Evolutionary conservation across 2,888 invertebrate genomes (phyloP), one percentile per base, ranked within the genome.

Genomic region (Drosophila atripex): DNA sequence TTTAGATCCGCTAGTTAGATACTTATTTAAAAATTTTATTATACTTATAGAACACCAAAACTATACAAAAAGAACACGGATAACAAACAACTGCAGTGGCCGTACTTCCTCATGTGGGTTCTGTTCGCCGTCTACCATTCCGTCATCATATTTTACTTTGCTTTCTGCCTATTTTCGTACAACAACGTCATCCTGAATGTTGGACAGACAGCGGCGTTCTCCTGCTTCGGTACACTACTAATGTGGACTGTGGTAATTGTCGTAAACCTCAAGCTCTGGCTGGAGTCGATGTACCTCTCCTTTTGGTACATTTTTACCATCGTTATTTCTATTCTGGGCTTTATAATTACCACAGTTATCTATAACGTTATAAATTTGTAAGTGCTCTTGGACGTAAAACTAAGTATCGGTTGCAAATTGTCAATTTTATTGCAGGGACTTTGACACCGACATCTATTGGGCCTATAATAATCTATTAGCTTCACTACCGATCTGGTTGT

Each of bases 41-140:
- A n/a, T 35, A 6, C n/a, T n/a, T n/a, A 1, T 14, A n/a, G 93
- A n/a, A 93, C 94, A 71, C 96, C 97, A 0, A 92, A 93, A 11
- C 90, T 96, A 1, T 97, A 97, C 89, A 93, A 93, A 83, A 93
- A 93, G 54, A 94, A 94, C 65, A 92, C 89, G 2, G 92, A 92
- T 65, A 96, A 96, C 92, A 92, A 93, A 58, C 92, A 94, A 41
- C 92, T 97, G 89, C 93, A 94, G 0, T 93, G 93, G 92, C 82
- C 86, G 0, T 92, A 93, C 70, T 96, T 96, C 89, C 52, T 93
- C 0, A 91, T 92, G 52, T 96, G 96, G 96, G 92, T 93, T 16
- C 1, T 92, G 11, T 88, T 93, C 73, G 95, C 93, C 3, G 71
- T 94, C 0, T 95, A 95, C 92, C 96, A 96, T 85, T 92, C 94